phyloP scores from a whole-genome alignment of 2,113 vertebrate species.

The Parus major region DNA sequence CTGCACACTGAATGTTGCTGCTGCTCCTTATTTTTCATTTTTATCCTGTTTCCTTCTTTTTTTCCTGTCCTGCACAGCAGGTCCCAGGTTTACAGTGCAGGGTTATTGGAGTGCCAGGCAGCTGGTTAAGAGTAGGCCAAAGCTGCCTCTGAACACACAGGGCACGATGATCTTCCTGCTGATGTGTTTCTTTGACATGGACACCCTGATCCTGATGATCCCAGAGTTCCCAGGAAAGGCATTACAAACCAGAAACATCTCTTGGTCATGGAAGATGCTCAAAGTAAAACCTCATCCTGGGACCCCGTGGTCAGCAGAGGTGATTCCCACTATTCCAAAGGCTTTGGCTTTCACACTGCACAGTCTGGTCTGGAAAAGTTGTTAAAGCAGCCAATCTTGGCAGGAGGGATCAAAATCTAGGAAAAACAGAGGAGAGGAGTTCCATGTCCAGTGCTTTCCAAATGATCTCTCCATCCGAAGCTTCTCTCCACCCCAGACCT shows the following conservation, averaged over 20 bases:
- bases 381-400: neutral
- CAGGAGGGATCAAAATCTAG: neutral
- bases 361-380: neutral
- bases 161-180: neutral
- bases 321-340: neutral
- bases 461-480: neutral
- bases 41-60: neutral
- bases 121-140: neutral
- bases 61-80: neutral
- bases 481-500: neutral
- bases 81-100: neutral
- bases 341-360: neutral
- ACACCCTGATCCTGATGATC: fast-evolving
- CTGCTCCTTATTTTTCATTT: neutral
- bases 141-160: neutral
- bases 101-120: neutral
- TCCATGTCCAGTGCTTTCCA: neutral
- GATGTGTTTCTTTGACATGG: neutral
- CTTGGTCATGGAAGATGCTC: neutral
- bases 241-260: neutral
- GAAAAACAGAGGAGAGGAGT: neutral
- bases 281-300: neutral
- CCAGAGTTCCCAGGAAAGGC: neutral
- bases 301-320: neutral
- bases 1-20: neutral